Evolutionary conservation across 2,888 invertebrate genomes (phyloP), one percentile per base, ranked within the genome.

Genomic region (Phalera bucephala): DNA sequence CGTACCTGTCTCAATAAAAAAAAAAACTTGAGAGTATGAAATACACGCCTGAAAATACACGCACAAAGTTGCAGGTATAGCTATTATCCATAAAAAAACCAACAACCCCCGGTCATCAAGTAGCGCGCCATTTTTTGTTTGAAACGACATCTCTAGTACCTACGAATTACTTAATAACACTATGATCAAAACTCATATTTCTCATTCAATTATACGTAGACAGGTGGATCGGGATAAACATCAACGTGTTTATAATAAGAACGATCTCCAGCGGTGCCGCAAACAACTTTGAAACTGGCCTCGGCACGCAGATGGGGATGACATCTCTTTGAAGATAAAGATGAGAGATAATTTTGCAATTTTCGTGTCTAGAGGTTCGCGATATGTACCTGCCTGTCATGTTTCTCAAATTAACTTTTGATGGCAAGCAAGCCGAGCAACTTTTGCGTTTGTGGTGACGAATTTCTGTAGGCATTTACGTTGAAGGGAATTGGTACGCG

Each of bases 301-400:
- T 67, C 61, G 65, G 69, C 64, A 63, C 71, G 72, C 80, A 79
- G 78, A 77, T 87, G 88, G 72, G 68, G 72, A 78, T 84, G 88
- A 87, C 88, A 83, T 89, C 85, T 81, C 88, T 88, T 89, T 88
- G 88, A 88, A 85, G 87, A 88, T 88, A 83, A 84, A 84, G 87
- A 82, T 73, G 79, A 71, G 59, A 86, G 82, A 85, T 88, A 88
- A 88, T 86, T 89, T 84, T 76, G 80, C 82, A 84, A 84, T 88
- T 85, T 85, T 87, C 86, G 70, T 79, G 64, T 74, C 64, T 66
- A 73, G 75, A 80, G 74, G 70, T 74, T 71, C 65, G 66, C 72
- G 70, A 80, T 81, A 77, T 77, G 73, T 83, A 80, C 70, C 66
- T 73, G 64, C 72, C 75, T 78, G 80, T 79, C 80, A 76, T 78